phyloP scores from a whole-genome alignment of 2,888 invertebrate species.

The Gisinianus flammeolus region DNA sequence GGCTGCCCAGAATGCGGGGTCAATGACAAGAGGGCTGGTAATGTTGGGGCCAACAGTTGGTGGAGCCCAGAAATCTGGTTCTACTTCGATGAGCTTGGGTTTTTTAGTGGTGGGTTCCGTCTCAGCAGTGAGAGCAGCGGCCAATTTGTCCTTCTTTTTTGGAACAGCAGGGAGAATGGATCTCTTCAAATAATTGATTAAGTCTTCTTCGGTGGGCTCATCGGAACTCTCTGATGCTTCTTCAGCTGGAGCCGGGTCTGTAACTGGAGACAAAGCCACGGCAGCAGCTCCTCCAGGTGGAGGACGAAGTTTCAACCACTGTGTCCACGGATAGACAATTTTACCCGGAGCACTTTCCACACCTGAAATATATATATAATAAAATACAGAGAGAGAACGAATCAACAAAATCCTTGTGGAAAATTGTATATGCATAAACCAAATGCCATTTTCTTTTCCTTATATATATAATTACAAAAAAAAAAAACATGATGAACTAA shows the following conservation, averaged over 20 bases:
- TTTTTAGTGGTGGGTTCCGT: conserved; percentile 21
- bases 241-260: neutral
- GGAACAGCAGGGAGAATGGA: neutral
- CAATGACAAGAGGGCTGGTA: conserved; percentile 41
- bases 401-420: no score
- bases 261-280: neutral
- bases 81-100: conserved; percentile 20
- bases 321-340: conserved; percentile 42
- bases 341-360: conserved; percentile 10
- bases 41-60: conserved; percentile 45
- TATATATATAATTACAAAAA: no score
- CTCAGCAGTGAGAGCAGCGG: neutral
- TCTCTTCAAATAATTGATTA: neutral
- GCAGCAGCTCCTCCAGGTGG: conserved; percentile 4
- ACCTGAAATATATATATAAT: neutral
- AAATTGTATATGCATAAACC: no score
- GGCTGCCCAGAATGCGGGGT: conserved; percentile 54
- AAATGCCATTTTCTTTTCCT: no score
- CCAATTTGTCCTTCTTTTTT: conserved; percentile 15
- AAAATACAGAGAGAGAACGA: no score
- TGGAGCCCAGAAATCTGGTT: conserved; percentile 45
- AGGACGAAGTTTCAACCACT: conserved; percentile 39
- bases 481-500: no score
- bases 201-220: conserved; percentile 21
- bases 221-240: conserved; percentile 15